phyloP scores from a whole-genome alignment of 1,140 invertebrate genomes.

The Trichoplusia ni region DNA sequence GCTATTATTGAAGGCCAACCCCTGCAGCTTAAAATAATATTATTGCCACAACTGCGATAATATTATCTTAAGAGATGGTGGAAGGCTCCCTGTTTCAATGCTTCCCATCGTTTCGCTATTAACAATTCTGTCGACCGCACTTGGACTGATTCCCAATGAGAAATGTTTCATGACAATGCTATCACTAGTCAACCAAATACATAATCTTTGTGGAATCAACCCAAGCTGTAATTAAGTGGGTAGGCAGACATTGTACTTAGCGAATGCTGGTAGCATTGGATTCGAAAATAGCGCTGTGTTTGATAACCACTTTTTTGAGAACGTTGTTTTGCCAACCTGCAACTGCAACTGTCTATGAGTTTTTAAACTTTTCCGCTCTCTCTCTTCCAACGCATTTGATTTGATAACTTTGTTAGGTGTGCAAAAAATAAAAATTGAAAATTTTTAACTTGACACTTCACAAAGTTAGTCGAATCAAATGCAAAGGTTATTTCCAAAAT shows the following conservation, averaged over 20 bases:
- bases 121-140: not conserved
- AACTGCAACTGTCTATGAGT: too few relatives aligned
- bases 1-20: too few relatives aligned
- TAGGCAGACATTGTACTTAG: not conserved
- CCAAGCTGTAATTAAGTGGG: not conserved
- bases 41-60: too few relatives aligned
- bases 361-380: not conserved
- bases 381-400: constrained; percentile 6
- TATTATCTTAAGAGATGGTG: too few relatives aligned
- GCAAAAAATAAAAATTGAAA: not conserved
- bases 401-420: constrained; percentile 10
- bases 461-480: not conserved
- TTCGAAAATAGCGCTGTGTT: not conserved
- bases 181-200: not conserved
- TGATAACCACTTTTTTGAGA: too few relatives aligned
- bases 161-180: not conserved
- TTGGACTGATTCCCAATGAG: not conserved
- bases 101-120: too few relatives aligned
- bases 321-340: not conserved
- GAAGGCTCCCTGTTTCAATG: too few relatives aligned
- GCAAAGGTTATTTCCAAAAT: not conserved
- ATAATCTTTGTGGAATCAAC: not conserved
- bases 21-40: too few relatives aligned
- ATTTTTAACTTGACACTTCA: constrained; percentile 2
- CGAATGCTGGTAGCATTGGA: not conserved